These are phyloP conservation scores for Spilarctia lutea DNA, from an alignment of 2,888 invertebrate species.

Conservation along the genomic window DNA sequence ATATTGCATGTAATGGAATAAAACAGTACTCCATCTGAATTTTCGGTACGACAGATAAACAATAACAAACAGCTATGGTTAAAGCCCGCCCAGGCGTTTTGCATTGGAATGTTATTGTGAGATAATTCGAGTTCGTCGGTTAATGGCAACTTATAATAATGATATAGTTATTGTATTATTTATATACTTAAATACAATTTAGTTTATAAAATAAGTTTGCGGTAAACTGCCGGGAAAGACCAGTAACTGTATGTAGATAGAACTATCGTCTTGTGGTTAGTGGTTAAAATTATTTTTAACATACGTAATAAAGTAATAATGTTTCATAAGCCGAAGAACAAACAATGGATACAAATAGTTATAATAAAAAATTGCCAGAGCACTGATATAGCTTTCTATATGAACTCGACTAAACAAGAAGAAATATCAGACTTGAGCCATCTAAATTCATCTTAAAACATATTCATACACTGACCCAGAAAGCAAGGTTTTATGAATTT, in stretches of 20 bases:
- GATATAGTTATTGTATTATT: not conserved
- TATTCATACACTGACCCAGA: too few species aligned
- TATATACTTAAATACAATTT: not conserved
- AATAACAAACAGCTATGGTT: constrained; percentile 6
- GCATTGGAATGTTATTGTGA: constrained; percentile 64
- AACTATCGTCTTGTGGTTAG: not conserved
- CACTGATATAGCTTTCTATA: too few species aligned
- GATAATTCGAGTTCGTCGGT: constrained; percentile 52
- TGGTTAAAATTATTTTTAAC: not conserved
- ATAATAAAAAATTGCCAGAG: too few species aligned
- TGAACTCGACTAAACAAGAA: too few species aligned
- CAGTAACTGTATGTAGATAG: not conserved
- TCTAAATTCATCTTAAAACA: too few species aligned
- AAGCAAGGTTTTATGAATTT: too few species aligned
- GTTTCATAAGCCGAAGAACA: not conserved
- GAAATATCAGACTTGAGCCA: too few species aligned
- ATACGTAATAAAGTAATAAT: not conserved
- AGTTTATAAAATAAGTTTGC: not conserved
- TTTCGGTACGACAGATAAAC: not conserved
- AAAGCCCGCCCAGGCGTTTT: not conserved
- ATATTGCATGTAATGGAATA: not conserved
- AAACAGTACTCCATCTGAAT: not conserved
- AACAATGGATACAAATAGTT: not conserved
- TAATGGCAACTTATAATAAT: not conserved
- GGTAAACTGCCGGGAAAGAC: not conserved